Evolutionary conservation across 2,797 vertebrate genomes (phyloP), one percentile per base, ranked within the genome.

Genomic region (Rhinophrynus dorsalis): DNA sequence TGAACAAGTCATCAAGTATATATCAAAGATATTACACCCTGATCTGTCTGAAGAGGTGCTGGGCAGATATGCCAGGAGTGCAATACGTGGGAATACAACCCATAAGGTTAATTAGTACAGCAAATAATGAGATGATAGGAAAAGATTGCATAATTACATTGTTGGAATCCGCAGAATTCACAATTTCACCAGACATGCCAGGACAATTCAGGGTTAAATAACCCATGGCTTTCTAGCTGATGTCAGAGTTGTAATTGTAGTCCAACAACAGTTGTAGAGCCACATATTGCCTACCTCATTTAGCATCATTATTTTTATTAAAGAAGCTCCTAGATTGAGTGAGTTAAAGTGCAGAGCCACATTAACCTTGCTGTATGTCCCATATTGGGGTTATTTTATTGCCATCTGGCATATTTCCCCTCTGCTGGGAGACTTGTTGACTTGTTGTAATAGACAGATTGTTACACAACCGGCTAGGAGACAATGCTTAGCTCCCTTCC

Each of bases 361-460:
- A 66, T 40, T 54, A 44, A 35, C 45, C 24, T 15, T 50, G 60
- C 51, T 52, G 42, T 29, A 35, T 51, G 18, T 59, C 55, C 61
- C 40, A 13, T 51, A 44, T 45, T n/a, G 5, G 7, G 13, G 55
- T 69, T 50, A 65, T 61, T 76, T n/a, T 67, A 51, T 67, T 59
- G 62, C 58, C 17, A n/a, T 58, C 76, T 72, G 77, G 74, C 74
- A 65, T 35, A 6, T 50, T 76, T 66, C 74, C 71, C 42, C 61
- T 38, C 37, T 26, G 63, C 69, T 52, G 30, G 66, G 65, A 50
- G 58, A 45, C 74, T 76, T 78, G 77, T 78, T 76, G 77, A 76
- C 67, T n/a, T n/a, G n/a, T n/a, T n/a, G n/a, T n/a, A n/a, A 12
- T 6, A 30, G 26, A 48, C 60, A 74, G 17, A 51, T 10, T 26